A percentile compares a stretch with the other conserved stretches of the same genome.
phyloP scores from a whole-genome alignment of 92 coral and sea anemone genomes.

The Zoanthus gigantus region DNA sequence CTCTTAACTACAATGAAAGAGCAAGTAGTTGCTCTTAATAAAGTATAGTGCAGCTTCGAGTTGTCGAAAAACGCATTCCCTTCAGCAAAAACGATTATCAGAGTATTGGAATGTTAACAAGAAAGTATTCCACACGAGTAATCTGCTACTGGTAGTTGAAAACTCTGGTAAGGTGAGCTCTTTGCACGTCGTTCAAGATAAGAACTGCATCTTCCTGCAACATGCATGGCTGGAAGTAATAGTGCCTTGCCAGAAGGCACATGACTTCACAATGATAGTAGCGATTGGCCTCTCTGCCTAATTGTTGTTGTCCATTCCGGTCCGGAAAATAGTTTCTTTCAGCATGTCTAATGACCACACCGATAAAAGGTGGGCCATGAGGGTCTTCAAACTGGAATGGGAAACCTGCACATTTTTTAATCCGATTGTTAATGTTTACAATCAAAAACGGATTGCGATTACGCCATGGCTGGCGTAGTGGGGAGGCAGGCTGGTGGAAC shows the following conservation, averaged over 20 bases:
- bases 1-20: constrained; percentile 41
- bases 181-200: constrained; percentile 31
- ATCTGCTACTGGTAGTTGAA: constrained; percentile 38
- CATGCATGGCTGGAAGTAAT: constrained; percentile 57
- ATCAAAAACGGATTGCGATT: constrained; percentile 67
- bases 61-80: constrained; percentile 33
- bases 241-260: constrained; percentile 65
- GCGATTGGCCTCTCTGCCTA: constrained; percentile 60
- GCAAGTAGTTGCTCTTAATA: constrained; percentile 37
- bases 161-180: constrained; percentile 41
- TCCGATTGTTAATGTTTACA: constrained; percentile 49
- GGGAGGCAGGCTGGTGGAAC: constrained; percentile 22
- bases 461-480: constrained; percentile 63
- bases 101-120: constrained; percentile 27
- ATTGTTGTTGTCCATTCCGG: constrained; percentile 56
- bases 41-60: constrained; percentile 33
- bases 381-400: constrained; percentile 62
- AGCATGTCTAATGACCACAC: constrained; percentile 63
- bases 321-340: constrained; percentile 58
- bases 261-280: constrained; percentile 67
- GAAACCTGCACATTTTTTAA: constrained; percentile 71
- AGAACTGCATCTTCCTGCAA: constrained; percentile 38
- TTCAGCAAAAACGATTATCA: constrained; percentile 40
- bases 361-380: constrained; percentile 61
- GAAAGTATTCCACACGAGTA: constrained; percentile 29